Percentiles rank a stretch among this genome's conserved stretches.
These are phyloP conservation scores for Agrotis ipsilon DNA, from an alignment of 2,888 invertebrate genomes.

Conservation along the genomic window DNA sequence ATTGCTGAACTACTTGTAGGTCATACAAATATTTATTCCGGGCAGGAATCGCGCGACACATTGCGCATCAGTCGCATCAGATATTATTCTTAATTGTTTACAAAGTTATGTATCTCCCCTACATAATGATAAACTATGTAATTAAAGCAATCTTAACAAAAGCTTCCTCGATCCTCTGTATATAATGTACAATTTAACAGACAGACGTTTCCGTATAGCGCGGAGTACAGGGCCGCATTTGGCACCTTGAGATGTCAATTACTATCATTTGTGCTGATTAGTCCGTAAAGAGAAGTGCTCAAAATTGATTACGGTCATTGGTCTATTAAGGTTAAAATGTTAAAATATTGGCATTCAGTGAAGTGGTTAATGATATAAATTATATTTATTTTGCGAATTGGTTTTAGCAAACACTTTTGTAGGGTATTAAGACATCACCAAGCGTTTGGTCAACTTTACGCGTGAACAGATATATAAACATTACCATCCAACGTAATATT, in stretches of 20 bases:
- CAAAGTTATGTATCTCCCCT: neutral
- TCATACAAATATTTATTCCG: neutral
- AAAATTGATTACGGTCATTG: slow-evolving; percentile 22
- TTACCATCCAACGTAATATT: too few relatives aligned
- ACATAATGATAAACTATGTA: neutral
- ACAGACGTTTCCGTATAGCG: slow-evolving; percentile 37
- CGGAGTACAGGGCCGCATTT: slow-evolving; percentile 27
- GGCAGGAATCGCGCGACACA: too few relatives aligned
- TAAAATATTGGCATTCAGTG: too few relatives aligned
- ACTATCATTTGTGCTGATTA: slow-evolving; percentile 5
- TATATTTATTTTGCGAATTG: too few relatives aligned
- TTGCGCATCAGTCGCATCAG: too few relatives aligned
- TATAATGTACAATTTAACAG: slow-evolving; percentile 9
- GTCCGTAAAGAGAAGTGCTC: slow-evolving; percentile 4
- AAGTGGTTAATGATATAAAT: too few relatives aligned
- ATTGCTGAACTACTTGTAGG: neutral
- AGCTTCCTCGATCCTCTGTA: slow-evolving; percentile 10
- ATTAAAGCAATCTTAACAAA: slow-evolving; percentile 25
- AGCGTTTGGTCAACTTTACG: too few relatives aligned
- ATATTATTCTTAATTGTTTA: too few relatives aligned
- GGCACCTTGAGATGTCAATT: slow-evolving; percentile 34
- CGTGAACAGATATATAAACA: too few relatives aligned
- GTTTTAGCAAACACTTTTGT: too few relatives aligned
- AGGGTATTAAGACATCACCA: too few relatives aligned
- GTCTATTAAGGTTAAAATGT: too few relatives aligned